Evolutionary conservation across 2,888 invertebrate genomes (phyloP).

Genomic region (Ormyrus nitidulus): DNA sequence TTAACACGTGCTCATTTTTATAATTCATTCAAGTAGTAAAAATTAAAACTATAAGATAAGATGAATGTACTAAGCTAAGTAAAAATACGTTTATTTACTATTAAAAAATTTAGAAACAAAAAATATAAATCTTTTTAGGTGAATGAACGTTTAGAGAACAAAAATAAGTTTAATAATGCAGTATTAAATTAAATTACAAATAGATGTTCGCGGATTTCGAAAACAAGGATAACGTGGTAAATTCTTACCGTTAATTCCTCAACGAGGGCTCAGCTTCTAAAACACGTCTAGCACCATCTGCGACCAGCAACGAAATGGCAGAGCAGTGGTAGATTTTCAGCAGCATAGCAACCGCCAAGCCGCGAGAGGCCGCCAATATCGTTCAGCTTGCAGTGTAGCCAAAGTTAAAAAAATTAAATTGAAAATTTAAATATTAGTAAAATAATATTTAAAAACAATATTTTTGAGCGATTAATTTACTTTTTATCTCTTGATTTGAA

Average conservation of each 20-base stretch:
- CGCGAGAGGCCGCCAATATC: too few species aligned
- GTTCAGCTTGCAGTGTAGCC: too few species aligned
- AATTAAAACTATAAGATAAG: too few species aligned
- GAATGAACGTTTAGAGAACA: background rate
- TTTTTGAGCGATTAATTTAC: too few species aligned
- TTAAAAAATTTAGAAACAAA: background rate
- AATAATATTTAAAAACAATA: too few species aligned
- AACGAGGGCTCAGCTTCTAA: background rate
- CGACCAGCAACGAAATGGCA: slow-evolving; percentile 29
- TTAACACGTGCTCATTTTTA: too few species aligned
- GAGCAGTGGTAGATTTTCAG: background rate
- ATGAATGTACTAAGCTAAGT: background rate
- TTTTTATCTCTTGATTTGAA: too few species aligned
- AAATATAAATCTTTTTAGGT: background rate
- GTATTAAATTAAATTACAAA: background rate
- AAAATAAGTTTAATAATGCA: slow-evolving; percentile 14
- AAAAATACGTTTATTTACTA: background rate
- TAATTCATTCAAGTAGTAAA: too few species aligned
- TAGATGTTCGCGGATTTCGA: slow-evolving; percentile 28
- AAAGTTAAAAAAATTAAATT: background rate
- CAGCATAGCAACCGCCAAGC: background rate
- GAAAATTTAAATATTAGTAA: background rate
- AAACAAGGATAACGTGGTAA: background rate
- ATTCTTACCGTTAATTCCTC: slow-evolving; percentile 4
- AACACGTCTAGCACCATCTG: background rate